These are phyloP conservation scores for Lithophane semibrunnea DNA, from an alignment of 2,888 invertebrate species.

Conservation along the genomic window DNA sequence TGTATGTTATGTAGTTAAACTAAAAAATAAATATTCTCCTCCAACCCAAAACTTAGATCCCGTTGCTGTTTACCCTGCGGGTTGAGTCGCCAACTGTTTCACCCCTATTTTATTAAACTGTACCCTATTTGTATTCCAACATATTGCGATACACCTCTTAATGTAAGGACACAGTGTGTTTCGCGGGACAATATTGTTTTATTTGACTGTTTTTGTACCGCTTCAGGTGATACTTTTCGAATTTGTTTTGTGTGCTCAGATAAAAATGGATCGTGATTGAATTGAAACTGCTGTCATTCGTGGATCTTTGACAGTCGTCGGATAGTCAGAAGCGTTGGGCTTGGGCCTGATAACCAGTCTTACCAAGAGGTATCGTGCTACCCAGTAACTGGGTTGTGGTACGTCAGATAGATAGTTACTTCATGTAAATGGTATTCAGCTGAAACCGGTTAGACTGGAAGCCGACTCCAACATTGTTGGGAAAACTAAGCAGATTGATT, in stretches of 20 bases:
- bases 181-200: conserved; percentile 19
- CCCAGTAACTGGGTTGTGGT: background rate
- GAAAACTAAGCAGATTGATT: background rate
- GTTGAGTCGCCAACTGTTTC: conserved; percentile 36
- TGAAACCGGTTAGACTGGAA: background rate
- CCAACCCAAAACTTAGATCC: conserved; percentile 8
- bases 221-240: conserved; percentile 8
- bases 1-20: no score
- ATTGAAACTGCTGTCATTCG: background rate
- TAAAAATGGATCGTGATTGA: background rate
- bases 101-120: conserved; percentile 34
- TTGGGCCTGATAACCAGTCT: no score
- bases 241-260: background rate
- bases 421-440: background rate
- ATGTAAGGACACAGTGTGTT: conserved; percentile 15
- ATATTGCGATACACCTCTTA: conserved; percentile 35
- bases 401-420: background rate
- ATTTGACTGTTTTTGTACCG: background rate
- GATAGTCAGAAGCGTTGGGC: background rate
- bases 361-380: background rate
- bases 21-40: background rate
- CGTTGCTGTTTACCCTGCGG: conserved; percentile 24
- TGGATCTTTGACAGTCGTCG: background rate
- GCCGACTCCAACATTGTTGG: background rate
- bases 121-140: conserved; percentile 54